Base-by-base conservation (phyloP, 2,797 vertebrate species). In the Decapterus maruadsi region DNA sequence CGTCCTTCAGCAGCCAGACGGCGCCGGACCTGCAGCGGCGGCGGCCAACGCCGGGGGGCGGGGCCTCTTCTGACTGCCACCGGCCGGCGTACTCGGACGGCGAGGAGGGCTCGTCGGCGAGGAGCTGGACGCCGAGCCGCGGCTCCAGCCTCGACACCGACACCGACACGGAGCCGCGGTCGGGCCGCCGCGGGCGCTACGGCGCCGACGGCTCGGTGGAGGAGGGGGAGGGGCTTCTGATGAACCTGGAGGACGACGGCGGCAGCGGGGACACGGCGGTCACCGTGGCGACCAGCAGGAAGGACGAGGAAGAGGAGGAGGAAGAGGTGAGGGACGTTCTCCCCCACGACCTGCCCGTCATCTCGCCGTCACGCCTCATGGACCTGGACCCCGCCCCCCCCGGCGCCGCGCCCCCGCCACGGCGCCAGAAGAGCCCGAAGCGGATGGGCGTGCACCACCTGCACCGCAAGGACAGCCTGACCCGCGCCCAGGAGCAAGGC, bases 361-460 rank as follows among this genome's bases (percentile, higher is more conserved):
- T 95, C 54, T 71, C 90, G 0, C 87, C 26, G 26, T 26, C 94
- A 12, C 90, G 89, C 63, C 89, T 89, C 14, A 66, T 93, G 34
- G 94, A 97, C 68, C 87, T 88, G 42, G 93, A 91, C 58, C 87
- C 88, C 68, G 82, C 91, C 26, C 1, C 26, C 26, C 26, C 26
- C 26, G 26, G 26, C 26, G 26, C 1, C 26, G 26, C 26, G n/a
- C 58, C 72, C 14, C 73, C 78, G 0, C 85, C 91, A 8, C 95
- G 97, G 1, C 96, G 96, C 0, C 96, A 96, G 84, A 97, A 96
- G 83, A 99, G 96, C 88, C 98, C 97, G 20, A 99, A 99, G 89
- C 95, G 98, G 78, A 99, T 99, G 98, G 98, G 98, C 0, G 97
- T 99, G 13, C 98, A 99, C 88, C 97, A 99, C 83, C 95, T 99